Conservation (phyloP, 2,113 vertebrate species). For the Scolopax mira region DNA sequence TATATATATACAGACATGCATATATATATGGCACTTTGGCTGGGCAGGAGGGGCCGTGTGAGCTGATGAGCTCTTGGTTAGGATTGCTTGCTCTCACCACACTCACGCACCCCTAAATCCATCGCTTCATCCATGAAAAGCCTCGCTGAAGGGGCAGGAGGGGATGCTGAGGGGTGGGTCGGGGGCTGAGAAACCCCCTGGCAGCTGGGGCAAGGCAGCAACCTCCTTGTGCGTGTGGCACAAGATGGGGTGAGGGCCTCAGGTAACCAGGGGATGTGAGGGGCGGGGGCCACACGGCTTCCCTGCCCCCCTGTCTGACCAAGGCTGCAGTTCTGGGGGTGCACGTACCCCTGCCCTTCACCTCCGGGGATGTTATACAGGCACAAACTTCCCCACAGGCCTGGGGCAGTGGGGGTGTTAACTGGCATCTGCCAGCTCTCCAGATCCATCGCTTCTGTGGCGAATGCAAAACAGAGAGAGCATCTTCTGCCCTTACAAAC, state of each 20-base stretch:
- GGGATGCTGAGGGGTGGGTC: not conserved
- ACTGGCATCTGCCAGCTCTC: not conserved
- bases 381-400: rapidly evolving
- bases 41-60: rapidly evolving
- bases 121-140: not conserved
- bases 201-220: not conserved
- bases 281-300: rapidly evolving
- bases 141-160: not conserved
- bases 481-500: not conserved
- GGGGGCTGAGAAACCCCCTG: not conserved
- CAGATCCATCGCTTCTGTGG: not conserved
- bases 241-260: not conserved
- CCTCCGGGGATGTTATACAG: rapidly evolving
- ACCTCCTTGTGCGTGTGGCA: too few relatives aligned
- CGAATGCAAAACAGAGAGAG: not conserved
- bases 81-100: not conserved
- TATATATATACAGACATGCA: rapidly evolving
- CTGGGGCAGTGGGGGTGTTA: not conserved
- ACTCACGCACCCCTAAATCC: not conserved
- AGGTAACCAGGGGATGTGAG: too few relatives aligned
- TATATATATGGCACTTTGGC: rapidly evolving
- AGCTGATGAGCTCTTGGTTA: not conserved
- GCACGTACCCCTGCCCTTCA: rapidly evolving
- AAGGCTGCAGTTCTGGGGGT: rapidly evolving
- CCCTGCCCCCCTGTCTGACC: not conserved